Percentiles rank a stretch among this genome's conserved stretches.
These are phyloP conservation scores for Torymus auratus DNA, from an alignment of 2,888 invertebrate genomes.

Conservation along the genomic window DNA sequence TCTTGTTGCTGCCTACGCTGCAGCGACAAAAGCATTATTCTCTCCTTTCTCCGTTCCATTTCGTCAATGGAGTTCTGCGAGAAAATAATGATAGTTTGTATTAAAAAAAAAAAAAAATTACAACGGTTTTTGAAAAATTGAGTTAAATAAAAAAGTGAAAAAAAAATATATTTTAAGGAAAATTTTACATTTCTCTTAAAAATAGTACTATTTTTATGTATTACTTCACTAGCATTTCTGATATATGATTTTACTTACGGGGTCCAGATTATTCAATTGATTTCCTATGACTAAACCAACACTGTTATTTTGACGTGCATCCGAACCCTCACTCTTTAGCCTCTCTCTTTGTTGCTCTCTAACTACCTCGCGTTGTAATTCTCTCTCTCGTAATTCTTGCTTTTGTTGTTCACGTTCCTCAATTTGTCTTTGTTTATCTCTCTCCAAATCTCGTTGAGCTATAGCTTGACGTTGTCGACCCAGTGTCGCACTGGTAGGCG, in stretches of 20 bases:
- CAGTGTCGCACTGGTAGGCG: slow-evolving; percentile 61
- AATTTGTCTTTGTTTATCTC: slow-evolving; percentile 71
- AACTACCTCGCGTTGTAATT: slow-evolving; percentile 74
- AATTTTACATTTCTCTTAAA: too few species aligned
- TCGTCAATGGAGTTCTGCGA: slow-evolving; percentile 89
- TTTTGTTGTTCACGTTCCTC: slow-evolving; percentile 69
- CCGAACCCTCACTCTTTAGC: slow-evolving; percentile 66
- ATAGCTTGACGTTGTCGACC: slow-evolving; percentile 77
- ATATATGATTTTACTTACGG: slow-evolving; percentile 77
- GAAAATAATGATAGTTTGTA: background rate
- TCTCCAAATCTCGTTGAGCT: slow-evolving; percentile 75
- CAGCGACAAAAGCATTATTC: slow-evolving; percentile 91
- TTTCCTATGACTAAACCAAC: slow-evolving; percentile 83
- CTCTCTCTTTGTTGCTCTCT: slow-evolving; percentile 73
- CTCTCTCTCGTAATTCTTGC: slow-evolving; percentile 70
- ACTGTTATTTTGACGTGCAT: slow-evolving; percentile 67
- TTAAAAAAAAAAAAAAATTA: background rate
- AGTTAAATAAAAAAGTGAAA: too few species aligned
- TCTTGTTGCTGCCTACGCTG: slow-evolving; percentile 95
- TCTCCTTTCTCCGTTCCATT: slow-evolving; percentile 95
- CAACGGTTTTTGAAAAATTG: too few species aligned
- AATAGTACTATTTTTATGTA: too few species aligned
- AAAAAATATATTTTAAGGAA: too few species aligned
- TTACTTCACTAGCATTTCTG: too few species aligned
- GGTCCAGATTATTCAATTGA: slow-evolving; percentile 83